These are phyloP conservation scores for Eristalinus aeneus DNA, from an alignment of 2,888 invertebrate species.

Conservation along the genomic window DNA sequence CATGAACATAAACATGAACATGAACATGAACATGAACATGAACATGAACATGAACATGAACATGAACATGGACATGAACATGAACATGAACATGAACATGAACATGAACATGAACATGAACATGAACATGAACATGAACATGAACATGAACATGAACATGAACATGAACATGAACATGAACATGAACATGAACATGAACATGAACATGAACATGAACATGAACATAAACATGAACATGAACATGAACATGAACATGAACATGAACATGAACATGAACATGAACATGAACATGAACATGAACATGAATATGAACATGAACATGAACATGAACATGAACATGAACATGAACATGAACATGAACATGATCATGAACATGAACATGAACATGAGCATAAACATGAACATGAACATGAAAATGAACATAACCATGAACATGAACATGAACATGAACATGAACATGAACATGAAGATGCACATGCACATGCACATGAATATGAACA, in stretches of 20 bases:
- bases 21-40: too few relatives aligned
- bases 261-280: background rate
- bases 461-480: too few relatives aligned
- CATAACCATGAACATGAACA: too few relatives aligned
- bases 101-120: background rate
- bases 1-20: too few relatives aligned
- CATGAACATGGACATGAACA: too few relatives aligned
- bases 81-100: background rate
- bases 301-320: too few relatives aligned
- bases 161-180: background rate
- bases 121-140: background rate
- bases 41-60: too few relatives aligned
- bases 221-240: background rate
- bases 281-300: background rate
- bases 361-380: background rate
- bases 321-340: background rate
- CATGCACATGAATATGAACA: too few relatives aligned
- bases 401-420: too few relatives aligned
- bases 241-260: background rate
- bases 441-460: too few relatives aligned
- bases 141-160: background rate
- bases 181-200: background rate
- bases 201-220: background rate
- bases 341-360: background rate
- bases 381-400: too few relatives aligned